Evolutionary conservation across 1,140 invertebrate species (phyloP).

Genomic region (Uloborus diversus): DNA sequence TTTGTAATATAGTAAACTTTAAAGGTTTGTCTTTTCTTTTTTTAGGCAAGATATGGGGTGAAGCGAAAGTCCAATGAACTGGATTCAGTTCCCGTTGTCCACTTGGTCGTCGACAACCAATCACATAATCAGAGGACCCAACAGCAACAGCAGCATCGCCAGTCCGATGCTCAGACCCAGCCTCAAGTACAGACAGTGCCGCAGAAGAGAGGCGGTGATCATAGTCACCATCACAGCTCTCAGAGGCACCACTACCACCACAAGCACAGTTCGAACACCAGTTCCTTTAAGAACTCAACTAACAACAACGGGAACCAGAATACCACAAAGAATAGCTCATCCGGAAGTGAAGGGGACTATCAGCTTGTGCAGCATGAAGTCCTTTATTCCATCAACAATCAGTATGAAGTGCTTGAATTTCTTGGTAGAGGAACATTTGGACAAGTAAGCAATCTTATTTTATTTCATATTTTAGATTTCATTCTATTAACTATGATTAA

Average conservation of each 20-base stretch:
- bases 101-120: constrained; percentile 9
- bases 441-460: too few species aligned
- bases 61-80: constrained; percentile 49
- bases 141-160: constrained; percentile 3
- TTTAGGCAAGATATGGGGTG: constrained; percentile 41
- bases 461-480: too few species aligned
- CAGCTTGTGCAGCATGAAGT: constrained; percentile 98
- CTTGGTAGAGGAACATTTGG: constrained; percentile 98
- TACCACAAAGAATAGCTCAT: constrained; percentile 71
- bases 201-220: constrained; percentile 11
- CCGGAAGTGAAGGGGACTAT: constrained; percentile 89
- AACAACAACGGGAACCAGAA: constrained; percentile 73
- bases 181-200: neutral
- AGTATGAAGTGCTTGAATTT: constrained; percentile 98
- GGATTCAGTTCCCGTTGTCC: constrained; percentile 38
- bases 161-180: constrained; percentile 13
- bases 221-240: constrained; percentile 15
- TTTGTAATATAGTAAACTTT: neutral
- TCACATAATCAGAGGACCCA: constrained; percentile 14
- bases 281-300: constrained; percentile 19
- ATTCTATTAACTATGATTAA: too few species aligned
- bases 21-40: neutral
- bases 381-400: constrained; percentile 89
- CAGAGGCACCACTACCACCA: constrained; percentile 22
- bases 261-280: constrained; percentile 11